phyloP scores from a whole-genome alignment of 2,888 invertebrate genomes.

The Watsonalla binaria region DNA sequence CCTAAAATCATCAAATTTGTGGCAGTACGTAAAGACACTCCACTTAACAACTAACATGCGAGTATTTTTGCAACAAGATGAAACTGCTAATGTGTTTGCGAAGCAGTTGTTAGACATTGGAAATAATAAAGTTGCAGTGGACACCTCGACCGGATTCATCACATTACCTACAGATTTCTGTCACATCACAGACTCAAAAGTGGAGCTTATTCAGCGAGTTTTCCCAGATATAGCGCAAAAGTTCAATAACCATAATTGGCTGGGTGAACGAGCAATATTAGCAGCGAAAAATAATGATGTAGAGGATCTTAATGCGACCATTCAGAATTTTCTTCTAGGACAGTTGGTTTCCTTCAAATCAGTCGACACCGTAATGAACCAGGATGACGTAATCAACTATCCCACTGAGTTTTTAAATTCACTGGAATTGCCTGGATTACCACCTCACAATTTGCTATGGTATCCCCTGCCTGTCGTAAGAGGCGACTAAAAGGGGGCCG shows the following conservation, averaged over 20 bases:
- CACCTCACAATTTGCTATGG: conserved; percentile 12
- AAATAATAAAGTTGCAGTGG: conserved; percentile 6
- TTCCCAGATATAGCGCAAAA: conserved; percentile 9
- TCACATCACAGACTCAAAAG: conserved; percentile 7
- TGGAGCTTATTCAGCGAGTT: conserved; percentile 8
- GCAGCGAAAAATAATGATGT: conserved; percentile 4
- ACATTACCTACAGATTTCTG: conserved; percentile 12
- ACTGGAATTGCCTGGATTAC: conserved; percentile 16
- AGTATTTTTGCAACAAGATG: conserved; percentile 5
- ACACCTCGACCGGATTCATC: conserved; percentile 8
- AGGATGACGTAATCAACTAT: conserved; percentile 14
- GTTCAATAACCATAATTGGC: conserved; percentile 10
- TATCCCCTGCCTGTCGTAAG: no score
- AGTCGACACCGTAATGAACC: conserved; percentile 9
- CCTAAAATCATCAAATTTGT: conserved; percentile 18
- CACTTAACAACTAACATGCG: conserved; percentile 14
- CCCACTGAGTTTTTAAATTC: conserved; percentile 19
- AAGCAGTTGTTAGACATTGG: conserved; percentile 8
- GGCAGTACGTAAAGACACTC: conserved; percentile 17
- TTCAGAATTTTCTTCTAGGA: no score
- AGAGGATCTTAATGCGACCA: not conserved
- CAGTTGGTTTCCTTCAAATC: not conserved
- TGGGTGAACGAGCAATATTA: conserved; percentile 12
- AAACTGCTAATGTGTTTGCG: conserved; percentile 5
- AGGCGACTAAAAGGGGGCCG: no score